phyloP scores from a whole-genome alignment of 2,797 vertebrate species.

The Amblyopsis hoosieri region DNA sequence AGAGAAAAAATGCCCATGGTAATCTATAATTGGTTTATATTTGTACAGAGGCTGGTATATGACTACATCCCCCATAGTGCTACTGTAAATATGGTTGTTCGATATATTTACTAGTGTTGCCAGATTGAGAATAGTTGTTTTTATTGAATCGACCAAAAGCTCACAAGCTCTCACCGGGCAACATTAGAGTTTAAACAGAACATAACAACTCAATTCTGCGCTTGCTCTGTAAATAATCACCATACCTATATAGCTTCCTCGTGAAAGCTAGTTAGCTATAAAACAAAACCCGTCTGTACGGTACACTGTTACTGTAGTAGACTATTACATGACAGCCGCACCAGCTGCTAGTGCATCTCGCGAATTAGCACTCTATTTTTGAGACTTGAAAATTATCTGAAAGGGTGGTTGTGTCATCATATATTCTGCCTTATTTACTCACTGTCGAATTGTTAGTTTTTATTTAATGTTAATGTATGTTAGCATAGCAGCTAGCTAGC shows the following conservation, averaged over 20 bases:
- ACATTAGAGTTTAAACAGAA: conserved; percentile 8
- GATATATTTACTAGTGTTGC: conserved; percentile 3
- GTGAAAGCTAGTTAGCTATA: conserved; percentile 8
- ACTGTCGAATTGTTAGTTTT: conserved; percentile 2
- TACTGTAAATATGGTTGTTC: conserved; percentile 11
- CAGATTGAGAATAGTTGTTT: background rate
- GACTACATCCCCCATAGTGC: conserved; percentile 69
- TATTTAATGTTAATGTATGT: conserved; percentile 25
- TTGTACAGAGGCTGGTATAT: conserved; percentile 45
- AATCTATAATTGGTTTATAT: conserved; percentile 22
- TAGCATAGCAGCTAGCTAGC: conserved; percentile 52
- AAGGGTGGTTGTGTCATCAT: conserved; percentile 4
- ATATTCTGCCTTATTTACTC: conserved; percentile 15
- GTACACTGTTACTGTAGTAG: too few relatives aligned
- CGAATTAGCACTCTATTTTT: conserved; percentile 2
- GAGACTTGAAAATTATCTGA: conserved; percentile 15
- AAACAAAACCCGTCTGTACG: conserved; percentile 11
- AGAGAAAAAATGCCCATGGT: conserved; percentile 46
- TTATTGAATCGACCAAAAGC: background rate
- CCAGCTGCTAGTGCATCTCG: background rate
- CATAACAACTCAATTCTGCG: conserved; percentile 38
- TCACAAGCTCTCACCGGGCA: conserved; percentile 14
- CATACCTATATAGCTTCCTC: conserved; percentile 56
- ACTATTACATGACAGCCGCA: background rate
- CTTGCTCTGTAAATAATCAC: conserved; percentile 53